These are phyloP conservation scores for Clarias magur DNA, from an alignment of 2,113 vertebrate species.

Conservation along the genomic window DNA sequence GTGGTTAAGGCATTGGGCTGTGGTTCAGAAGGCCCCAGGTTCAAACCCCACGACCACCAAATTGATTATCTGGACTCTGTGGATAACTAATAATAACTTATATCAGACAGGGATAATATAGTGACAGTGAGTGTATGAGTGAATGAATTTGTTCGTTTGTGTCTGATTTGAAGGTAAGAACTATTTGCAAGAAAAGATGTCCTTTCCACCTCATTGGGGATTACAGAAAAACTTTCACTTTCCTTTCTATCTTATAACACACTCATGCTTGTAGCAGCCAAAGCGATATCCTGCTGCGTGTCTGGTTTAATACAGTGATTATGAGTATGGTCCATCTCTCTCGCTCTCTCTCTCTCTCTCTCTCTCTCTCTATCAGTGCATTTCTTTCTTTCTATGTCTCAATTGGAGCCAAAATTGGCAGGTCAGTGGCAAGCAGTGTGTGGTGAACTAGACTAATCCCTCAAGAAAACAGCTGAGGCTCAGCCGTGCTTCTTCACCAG, in stretches of 20 bases:
- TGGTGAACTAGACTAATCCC: constrained; percentile 57
- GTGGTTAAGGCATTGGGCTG: no score
- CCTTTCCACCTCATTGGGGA: neutral
- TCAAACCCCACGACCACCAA: no score
- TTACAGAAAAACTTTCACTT: neutral
- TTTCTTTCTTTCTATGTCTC: neutral
- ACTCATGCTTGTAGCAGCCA: neutral
- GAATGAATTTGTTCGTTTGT: neutral
- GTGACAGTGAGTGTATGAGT: neutral
- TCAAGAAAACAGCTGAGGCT: constrained; percentile 59
- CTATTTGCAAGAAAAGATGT: constrained; percentile 22
- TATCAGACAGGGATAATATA: neutral
- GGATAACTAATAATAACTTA: neutral
- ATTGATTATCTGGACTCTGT: neutral
- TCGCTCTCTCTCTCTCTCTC: neutral
- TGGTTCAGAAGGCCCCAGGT: no score
- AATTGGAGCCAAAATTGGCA: constrained; percentile 17
- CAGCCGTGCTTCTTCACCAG: constrained; percentile 42
- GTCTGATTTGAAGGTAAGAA: neutral
- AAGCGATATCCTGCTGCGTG: neutral
- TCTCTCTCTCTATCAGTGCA: neutral
- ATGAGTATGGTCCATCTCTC: neutral
- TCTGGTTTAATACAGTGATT: neutral
- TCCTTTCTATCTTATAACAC: neutral
- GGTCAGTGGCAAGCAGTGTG: constrained; percentile 49